Conservation (phyloP, 1,140 invertebrate species). For the Drosophila persimilis region DNA sequence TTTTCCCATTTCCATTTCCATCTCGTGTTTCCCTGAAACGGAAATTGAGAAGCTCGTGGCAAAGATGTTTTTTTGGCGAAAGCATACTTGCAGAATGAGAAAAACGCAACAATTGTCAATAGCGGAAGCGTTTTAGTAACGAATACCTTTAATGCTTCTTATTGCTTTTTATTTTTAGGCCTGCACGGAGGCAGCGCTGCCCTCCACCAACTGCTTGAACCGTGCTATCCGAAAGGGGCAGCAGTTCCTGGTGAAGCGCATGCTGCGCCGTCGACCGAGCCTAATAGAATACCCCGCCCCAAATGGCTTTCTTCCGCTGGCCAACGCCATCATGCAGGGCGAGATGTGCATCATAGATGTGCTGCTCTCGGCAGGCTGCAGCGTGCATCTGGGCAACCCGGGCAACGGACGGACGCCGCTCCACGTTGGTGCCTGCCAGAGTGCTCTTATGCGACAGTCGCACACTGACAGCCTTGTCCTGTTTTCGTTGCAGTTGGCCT, state of each 20-base stretch:
- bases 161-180: constrained; percentile 23
- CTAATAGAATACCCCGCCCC: constrained; percentile 71
- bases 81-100: background rate
- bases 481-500: constrained; percentile 56
- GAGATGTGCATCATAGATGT: constrained; percentile 77
- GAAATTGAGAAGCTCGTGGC: background rate
- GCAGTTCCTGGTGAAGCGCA: constrained; percentile 79
- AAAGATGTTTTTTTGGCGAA: no score
- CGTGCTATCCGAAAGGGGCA: constrained; percentile 77
- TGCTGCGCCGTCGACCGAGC: constrained; percentile 70
- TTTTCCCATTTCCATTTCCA: background rate
- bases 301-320: constrained; percentile 72
- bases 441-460: no score
- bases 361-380: constrained; percentile 70
- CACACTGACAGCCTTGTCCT: background rate
- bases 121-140: no score
- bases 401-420: constrained; percentile 65
- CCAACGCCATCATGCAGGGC: constrained; percentile 74
- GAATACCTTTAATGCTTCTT: no score
- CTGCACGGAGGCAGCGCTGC: constrained; percentile 57
- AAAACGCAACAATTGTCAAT: background rate
- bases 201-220: constrained; percentile 65
- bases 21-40: background rate
- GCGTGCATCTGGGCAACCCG: constrained; percentile 70
- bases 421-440: constrained; percentile 50